Base-by-base conservation (phyloP, 2,797 vertebrate species). In the Craterocephalus amniculus region DNA sequence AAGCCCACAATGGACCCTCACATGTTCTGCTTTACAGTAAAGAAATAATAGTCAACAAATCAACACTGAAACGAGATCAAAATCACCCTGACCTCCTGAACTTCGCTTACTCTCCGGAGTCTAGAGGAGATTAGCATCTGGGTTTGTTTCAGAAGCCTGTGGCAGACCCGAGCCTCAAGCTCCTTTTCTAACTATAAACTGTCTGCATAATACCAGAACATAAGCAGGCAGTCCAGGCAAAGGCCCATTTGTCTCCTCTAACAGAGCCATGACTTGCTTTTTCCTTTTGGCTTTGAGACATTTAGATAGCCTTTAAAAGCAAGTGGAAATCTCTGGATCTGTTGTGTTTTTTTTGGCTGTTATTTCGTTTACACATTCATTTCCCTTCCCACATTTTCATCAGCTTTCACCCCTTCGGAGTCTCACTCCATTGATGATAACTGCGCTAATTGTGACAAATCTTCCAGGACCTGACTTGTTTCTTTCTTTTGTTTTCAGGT, bases 401-500 rank as follows among this genome's bases (percentile, higher is more conserved):
- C 22, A 27, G 3, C 67, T 54, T 26, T 76, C 10, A 6, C 36
- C 29, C 35, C 24, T 24, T 6, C 45, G 26, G 16, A 34, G 35
- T 64, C 34, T 68, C 4, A n/a, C 35, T 73, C 31, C 8, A 9
- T 24, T 1, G 36, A 61, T 24, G 31, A 6, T 16, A 2, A 14
- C 10, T 4, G 1, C 38, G 16, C 52, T 69, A 62, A 63, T 67
- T 16, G n/a, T 63, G 57, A 49, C 35, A 14, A 54, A 61, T 72
- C 38, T 10, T 65, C 24, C 20, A 14, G 35, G 32, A 4, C 79
- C 62, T 70, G 54, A 62, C 13, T 49, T 45, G 20, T 70, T 52
- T 70, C n/a, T 58, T 31, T 67, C 14, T 70, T 52, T 31, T 57
- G 12, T 40, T 63, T 1, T 14, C 58, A 99, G 98, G 96, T 93